Percentiles rank a stretch among this genome's conserved stretches.
Conservation (phyloP, 1,140 invertebrate genomes). For the Pentalonia nigronervosa region DNA sequence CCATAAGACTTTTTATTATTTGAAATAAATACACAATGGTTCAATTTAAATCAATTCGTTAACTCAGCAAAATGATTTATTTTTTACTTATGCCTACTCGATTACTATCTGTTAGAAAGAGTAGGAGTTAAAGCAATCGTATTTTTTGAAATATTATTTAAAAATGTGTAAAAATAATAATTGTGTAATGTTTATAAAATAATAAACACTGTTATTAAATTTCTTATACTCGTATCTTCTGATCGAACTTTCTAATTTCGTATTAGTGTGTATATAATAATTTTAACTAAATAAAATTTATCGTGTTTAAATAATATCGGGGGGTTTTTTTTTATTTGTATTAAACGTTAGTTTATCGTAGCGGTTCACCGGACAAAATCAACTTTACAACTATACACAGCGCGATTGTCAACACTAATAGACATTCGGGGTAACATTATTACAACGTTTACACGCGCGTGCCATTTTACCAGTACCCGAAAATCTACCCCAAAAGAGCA, state of each 20-base stretch:
- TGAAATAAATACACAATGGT: not conserved
- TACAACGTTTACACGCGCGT: not conserved
- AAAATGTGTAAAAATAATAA: too few species aligned
- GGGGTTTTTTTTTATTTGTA: not conserved
- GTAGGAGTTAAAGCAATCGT: not conserved
- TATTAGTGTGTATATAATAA: too few species aligned
- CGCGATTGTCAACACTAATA: not conserved
- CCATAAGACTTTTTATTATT: not conserved
- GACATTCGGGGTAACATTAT: not conserved
- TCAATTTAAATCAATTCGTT: not conserved
- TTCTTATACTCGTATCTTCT: too few species aligned
- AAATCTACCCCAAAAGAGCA: not conserved
- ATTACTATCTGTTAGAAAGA: not conserved
- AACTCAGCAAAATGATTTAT: not conserved
- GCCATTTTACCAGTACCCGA: not conserved
- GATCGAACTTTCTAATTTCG: too few species aligned
- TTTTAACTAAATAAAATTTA: too few species aligned
- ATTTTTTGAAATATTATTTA: too few species aligned
- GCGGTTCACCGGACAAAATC: not conserved
- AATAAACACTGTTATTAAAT: too few species aligned
- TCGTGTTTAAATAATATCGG: not conserved
- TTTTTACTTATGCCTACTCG: not conserved
- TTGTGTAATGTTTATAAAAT: too few species aligned
- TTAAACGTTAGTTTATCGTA: not conserved
- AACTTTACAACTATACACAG: not conserved